Conservation (phyloP, 2,888 invertebrate genomes). For the Drosophila anomelani region DNA sequence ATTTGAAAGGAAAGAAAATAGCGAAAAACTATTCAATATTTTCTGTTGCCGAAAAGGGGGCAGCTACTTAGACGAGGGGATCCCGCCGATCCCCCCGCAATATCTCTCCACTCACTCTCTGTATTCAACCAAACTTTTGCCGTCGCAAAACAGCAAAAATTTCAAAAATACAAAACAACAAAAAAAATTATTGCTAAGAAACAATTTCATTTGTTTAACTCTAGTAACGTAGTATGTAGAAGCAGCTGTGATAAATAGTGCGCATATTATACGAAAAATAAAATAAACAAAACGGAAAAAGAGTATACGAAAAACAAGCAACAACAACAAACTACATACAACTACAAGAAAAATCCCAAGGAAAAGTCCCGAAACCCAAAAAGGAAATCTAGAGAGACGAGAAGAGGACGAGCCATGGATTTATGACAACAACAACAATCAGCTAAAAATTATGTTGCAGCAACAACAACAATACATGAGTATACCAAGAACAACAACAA, state of each 20-base stretch:
- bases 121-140: conserved; percentile 17
- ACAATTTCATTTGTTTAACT: conserved; percentile 67
- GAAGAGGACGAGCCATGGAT: conserved; percentile 51
- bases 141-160: conserved; percentile 60
- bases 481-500: conserved; percentile 56
- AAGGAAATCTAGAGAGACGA: conserved; percentile 17
- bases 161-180: not conserved
- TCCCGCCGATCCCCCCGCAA: conserved; percentile 49
- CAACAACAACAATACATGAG: conserved; percentile 50
- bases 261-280: conserved; percentile 73
- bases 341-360: conserved; percentile 5
- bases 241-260: conserved; percentile 81
- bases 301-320: conserved; percentile 66
- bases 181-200: conserved; percentile 7
- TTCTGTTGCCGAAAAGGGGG: conserved; percentile 16
- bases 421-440: conserved; percentile 41
- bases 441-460: conserved; percentile 41
- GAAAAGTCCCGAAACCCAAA: not conserved
- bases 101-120: conserved; percentile 36
- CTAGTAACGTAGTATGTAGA: conserved; percentile 74
- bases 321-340: conserved; percentile 40
- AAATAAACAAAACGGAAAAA: conserved; percentile 47
- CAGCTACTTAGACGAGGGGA: conserved; percentile 41
- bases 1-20: conserved; percentile 7
- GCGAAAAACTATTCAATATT: conserved; percentile 14